phyloP scores from a whole-genome alignment of 2,113 vertebrate species.

The Corythornis cristatus region DNA sequence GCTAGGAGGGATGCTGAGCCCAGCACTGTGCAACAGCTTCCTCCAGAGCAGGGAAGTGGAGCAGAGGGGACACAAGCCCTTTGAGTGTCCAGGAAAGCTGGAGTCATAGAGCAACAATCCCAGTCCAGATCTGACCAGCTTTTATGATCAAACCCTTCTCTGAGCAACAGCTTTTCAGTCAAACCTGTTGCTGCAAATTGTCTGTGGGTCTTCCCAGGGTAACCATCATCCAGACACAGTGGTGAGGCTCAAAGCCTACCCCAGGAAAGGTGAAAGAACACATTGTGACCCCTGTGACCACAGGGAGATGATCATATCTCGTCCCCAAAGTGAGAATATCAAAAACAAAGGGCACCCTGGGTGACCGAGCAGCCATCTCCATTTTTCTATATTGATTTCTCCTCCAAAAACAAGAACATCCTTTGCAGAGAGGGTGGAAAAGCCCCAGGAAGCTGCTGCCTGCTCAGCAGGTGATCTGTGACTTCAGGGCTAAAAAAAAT shows the following conservation, averaged over 20 bases:
- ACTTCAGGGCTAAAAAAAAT: neutral
- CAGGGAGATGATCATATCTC: neutral
- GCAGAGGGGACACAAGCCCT: neutral
- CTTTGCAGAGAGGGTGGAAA: neutral
- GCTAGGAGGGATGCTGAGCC: neutral
- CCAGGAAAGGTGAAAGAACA: neutral
- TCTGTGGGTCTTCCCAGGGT: neutral
- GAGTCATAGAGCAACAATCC: neutral
- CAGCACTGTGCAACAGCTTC: neutral
- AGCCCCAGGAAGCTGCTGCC: neutral
- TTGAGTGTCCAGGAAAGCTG: neutral
- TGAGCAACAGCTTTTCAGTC: neutral
- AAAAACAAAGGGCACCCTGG: neutral
- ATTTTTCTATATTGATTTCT: neutral
- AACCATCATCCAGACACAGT: accelerated
- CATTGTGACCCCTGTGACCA: neutral
- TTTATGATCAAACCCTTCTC: too few relatives aligned
- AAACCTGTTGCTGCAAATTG: neutral
- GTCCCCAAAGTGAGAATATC: neutral
- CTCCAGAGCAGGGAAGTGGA: neutral
- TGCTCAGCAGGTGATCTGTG: neutral
- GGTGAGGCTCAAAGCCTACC: neutral
- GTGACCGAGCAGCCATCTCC: neutral
- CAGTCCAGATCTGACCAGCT: neutral
- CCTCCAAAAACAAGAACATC: neutral